A percentile compares a stretch with the other conserved stretches of the same genome.
These are phyloP conservation scores for Neoarius graeffei DNA, from an alignment of 2,113 vertebrate genomes.

Conservation along the genomic window DNA sequence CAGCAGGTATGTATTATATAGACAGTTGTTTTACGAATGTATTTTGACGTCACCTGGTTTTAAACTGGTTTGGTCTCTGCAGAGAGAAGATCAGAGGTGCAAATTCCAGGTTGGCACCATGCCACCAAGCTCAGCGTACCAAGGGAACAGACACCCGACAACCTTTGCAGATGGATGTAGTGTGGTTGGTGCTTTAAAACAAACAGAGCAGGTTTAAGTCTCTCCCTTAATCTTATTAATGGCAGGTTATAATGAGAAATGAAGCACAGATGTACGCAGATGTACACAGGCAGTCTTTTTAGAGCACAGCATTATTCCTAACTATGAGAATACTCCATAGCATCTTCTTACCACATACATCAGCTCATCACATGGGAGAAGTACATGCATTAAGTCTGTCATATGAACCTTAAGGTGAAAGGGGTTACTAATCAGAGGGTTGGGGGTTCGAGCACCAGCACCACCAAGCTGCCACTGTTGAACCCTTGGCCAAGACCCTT, in stretches of 20 bases:
- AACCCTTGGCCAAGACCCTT: too few relatives aligned
- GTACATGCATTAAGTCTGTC: background rate
- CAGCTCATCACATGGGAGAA: background rate
- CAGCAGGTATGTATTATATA: background rate
- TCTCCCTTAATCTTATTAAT: background rate
- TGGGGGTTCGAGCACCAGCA: too few relatives aligned
- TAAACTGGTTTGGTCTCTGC: background rate
- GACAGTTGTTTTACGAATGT: background rate
- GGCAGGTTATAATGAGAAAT: background rate
- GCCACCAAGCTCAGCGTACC: background rate
- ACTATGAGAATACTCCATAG: background rate
- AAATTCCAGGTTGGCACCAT: conserved; percentile 17
- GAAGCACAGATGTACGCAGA: background rate
- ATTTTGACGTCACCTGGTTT: background rate
- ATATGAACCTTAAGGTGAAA: background rate
- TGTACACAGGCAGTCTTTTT: background rate
- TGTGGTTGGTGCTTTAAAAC: background rate
- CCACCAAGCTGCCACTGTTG: too few relatives aligned
- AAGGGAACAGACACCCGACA: conserved; percentile 13
- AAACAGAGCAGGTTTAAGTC: background rate
- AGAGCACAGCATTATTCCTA: background rate
- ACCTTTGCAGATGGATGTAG: conserved; percentile 21
- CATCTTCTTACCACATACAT: background rate
- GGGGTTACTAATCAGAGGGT: too few relatives aligned
- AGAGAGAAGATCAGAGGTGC: background rate